These are phyloP conservation scores for Nomada fucata DNA, from an alignment of 2,888 invertebrate genomes.

Conservation along the genomic window DNA sequence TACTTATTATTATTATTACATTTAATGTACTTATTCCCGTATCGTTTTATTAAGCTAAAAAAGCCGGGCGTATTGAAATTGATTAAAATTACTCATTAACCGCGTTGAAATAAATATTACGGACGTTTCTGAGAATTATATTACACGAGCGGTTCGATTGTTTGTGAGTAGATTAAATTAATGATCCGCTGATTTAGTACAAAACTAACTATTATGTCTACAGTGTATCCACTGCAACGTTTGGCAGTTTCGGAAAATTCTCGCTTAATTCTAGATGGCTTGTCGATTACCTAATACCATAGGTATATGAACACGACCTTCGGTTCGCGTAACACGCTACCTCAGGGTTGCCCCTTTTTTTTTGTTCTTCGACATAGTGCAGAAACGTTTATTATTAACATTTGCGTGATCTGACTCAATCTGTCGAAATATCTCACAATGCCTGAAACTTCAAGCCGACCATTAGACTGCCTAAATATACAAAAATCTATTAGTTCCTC, in stretches of 20 bases:
- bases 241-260: slow-evolving; percentile 58
- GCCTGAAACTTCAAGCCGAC: not conserved
- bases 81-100: not conserved
- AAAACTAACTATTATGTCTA: slow-evolving; percentile 15
- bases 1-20: not conserved
- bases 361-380: slow-evolving; percentile 3
- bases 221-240: slow-evolving; percentile 23
- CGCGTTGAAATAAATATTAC: not conserved
- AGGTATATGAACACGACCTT: slow-evolving; percentile 64
- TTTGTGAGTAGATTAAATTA: not conserved
- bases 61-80: not conserved
- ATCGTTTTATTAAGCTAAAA: not conserved
- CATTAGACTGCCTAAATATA: not conserved
- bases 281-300: slow-evolving; percentile 75
- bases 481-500: not conserved
- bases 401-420: slow-evolving; percentile 15
- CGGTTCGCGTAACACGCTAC: slow-evolving; percentile 73
- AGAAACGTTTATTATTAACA: slow-evolving; percentile 50
- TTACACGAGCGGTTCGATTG: not conserved
- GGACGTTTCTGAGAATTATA: not conserved
- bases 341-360: slow-evolving; percentile 61
- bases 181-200: not conserved
- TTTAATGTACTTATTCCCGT: not conserved
- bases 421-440: slow-evolving; percentile 9
- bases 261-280: slow-evolving; percentile 46